Percentiles rank a stretch among this genome's conserved stretches.
These are phyloP conservation scores for Zaprionus nigranus DNA, from an alignment of 1,140 invertebrate species.

Conservation along the genomic window DNA sequence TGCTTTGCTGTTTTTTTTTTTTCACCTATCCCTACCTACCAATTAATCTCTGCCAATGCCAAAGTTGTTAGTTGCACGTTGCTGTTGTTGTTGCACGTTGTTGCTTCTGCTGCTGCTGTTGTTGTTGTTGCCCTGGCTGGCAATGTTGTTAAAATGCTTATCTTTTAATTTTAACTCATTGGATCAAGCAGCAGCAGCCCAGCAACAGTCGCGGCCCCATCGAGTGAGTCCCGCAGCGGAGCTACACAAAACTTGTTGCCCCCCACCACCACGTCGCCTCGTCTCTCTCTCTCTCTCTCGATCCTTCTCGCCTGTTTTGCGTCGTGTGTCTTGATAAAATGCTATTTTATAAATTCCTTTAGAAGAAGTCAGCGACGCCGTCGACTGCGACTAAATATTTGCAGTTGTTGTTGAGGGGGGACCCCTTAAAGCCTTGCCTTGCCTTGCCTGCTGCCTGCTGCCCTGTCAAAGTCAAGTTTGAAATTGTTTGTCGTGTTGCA, in stretches of 20 bases:
- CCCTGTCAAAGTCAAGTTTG: constrained; percentile 60
- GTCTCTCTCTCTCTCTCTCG: constrained; percentile 13
- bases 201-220: constrained; percentile 18
- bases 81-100: constrained; percentile 34
- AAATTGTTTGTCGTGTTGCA: constrained; percentile 55
- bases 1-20: constrained; percentile 42
- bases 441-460: too few species aligned
- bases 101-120: neutral
- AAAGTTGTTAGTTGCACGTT: constrained; percentile 83
- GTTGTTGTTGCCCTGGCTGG: constrained; percentile 48
- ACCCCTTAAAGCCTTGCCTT: constrained; percentile 36
- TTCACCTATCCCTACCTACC: constrained; percentile 81
- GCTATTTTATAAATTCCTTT: constrained; percentile 82
- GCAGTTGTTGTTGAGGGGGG: constrained; percentile 33
- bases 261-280: constrained; percentile 27
- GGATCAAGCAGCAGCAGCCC: constrained; percentile 69
- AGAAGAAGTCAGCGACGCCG: constrained; percentile 57
- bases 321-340: constrained; percentile 83
- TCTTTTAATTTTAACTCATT: constrained; percentile 84
- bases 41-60: constrained; percentile 84
- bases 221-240: constrained; percentile 15
- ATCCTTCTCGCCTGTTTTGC: constrained; percentile 25
- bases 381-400: constrained; percentile 49
- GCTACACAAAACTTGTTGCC: constrained; percentile 67
- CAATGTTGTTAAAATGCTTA: constrained; percentile 81